Evolutionary conservation across 2,888 invertebrate genomes (phyloP), one percentile per base, ranked within the genome.

Genomic region (Mamestra brassicae): DNA sequence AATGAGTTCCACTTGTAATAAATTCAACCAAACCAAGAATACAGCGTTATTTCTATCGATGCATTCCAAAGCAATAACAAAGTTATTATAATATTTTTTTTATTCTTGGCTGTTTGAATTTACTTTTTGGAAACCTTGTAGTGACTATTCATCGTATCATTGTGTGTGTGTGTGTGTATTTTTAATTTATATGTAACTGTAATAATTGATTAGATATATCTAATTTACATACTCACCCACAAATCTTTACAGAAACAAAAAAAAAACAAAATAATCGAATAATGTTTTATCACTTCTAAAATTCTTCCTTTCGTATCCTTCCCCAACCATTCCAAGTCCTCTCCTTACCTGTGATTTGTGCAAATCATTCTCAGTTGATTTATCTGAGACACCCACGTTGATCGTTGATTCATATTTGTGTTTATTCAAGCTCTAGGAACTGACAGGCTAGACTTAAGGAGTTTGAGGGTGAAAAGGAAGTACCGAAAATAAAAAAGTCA

Each of bases 311-410:
- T 38, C 78, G 15, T 52, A 76, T 80, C 63, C 86, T n/a, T 54
- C 42, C 36, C 64, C 58, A 74, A 36, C 2, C 1, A 70, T 67
- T 86, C 84, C 13, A 69, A 64, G 78, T 6, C 1, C 2, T 47
- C 65, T 82, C 78, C 79, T 83, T 85, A 82, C 80, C 80, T 81
- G 81, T 78, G 89, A 88, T 88, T 89, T 84, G 88, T 85, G 87
- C 87, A 85, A 89, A 88, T 87, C 85, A 84, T 86, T 78, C 66
- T 50, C 57, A 13, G 64, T 79, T 86, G 85, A 89, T 86, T 87
- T 85, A 88, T 88, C 82, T 69, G 85, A 80, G 71, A 84, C 87
- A 82, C 89, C 89, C 84, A 89, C 88, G 84, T 74, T 50, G 88
- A 64, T 77, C 45, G 58, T 74, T 81, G 87, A 86, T 72, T 85